Conservation (phyloP, 2,888 invertebrate species). For the Zaprionus bogoriensis region DNA sequence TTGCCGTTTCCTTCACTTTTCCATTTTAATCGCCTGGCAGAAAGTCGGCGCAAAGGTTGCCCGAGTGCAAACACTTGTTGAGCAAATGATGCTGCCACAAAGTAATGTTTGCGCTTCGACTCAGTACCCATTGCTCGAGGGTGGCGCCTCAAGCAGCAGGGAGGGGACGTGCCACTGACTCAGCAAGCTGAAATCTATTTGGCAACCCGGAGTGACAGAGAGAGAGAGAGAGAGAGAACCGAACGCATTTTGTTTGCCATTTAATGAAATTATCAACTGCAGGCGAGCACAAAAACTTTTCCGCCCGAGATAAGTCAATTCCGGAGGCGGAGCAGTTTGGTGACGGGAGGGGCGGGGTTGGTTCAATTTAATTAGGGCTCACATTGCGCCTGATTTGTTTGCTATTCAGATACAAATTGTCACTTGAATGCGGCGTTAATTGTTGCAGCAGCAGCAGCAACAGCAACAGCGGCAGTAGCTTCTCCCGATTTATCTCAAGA, state of each 20-base stretch:
- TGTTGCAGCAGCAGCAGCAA: conserved; percentile 44
- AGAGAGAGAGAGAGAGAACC: not conserved
- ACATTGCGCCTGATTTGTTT: conserved; percentile 53
- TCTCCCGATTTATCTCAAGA: conserved; percentile 7
- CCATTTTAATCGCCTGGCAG: conserved; percentile 54
- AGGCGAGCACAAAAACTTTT: conserved; percentile 45
- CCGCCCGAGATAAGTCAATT: conserved; percentile 46
- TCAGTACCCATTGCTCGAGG: conserved; percentile 3
- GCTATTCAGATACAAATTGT: conserved; percentile 50
- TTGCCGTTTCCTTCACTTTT: conserved; percentile 22
- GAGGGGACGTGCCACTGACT: conserved; percentile 43
- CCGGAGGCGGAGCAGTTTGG: conserved; percentile 25
- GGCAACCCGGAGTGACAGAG: not conserved
- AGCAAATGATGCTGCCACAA: conserved; percentile 70
- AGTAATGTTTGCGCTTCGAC: conserved; percentile 68
- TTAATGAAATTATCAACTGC: conserved; percentile 71
- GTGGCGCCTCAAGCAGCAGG: not conserved
- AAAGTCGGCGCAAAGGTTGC: conserved; percentile 60
- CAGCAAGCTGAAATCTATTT: conserved; percentile 32
- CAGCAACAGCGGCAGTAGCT: not conserved
- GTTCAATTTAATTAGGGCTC: conserved; percentile 67
- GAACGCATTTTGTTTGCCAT: conserved; percentile 62
- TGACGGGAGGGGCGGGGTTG: too few relatives aligned
- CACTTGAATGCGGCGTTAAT: conserved; percentile 64
- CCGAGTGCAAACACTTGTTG: conserved; percentile 77